Evolutionary conservation across 2,888 invertebrate genomes (phyloP).

Genomic region (Cantharis rustica): DNA sequence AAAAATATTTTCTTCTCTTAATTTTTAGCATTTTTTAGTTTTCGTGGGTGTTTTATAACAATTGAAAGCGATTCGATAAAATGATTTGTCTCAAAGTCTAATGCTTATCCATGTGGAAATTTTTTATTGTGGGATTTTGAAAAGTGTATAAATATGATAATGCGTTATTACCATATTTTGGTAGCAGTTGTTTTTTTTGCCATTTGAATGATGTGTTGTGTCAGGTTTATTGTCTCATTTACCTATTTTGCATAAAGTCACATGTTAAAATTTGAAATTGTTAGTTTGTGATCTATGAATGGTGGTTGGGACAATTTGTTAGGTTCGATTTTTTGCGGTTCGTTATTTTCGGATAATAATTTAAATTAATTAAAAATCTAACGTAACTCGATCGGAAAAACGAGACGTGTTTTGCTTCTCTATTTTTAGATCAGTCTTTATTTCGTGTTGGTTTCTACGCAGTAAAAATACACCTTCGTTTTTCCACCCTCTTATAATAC

Average conservation of each 20-base stretch:
- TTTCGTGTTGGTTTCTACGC: background rate
- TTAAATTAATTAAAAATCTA: background rate
- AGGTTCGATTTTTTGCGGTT: no score
- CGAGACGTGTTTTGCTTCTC: background rate
- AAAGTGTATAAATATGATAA: background rate
- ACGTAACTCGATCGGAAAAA: background rate
- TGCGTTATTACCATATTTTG: background rate
- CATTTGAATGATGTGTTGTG: background rate
- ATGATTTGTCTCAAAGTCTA: background rate
- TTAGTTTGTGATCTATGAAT: background rate
- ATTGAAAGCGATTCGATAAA: background rate
- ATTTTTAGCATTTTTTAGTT: no score
- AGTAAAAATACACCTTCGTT: slow-evolving; percentile 5
- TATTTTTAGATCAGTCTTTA: background rate
- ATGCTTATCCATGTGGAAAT: background rate
- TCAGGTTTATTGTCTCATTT: background rate
- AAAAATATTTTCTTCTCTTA: no score
- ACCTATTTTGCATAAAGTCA: background rate
- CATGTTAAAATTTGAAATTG: background rate
- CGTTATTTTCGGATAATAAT: background rate
- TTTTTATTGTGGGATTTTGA: background rate
- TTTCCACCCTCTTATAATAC: slow-evolving; percentile 12
- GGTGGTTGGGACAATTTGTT: no score
- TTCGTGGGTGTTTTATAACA: background rate
- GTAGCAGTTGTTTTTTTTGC: background rate